Conservation (phyloP, 2,888 invertebrate species). For the Callimorpha dominula region DNA sequence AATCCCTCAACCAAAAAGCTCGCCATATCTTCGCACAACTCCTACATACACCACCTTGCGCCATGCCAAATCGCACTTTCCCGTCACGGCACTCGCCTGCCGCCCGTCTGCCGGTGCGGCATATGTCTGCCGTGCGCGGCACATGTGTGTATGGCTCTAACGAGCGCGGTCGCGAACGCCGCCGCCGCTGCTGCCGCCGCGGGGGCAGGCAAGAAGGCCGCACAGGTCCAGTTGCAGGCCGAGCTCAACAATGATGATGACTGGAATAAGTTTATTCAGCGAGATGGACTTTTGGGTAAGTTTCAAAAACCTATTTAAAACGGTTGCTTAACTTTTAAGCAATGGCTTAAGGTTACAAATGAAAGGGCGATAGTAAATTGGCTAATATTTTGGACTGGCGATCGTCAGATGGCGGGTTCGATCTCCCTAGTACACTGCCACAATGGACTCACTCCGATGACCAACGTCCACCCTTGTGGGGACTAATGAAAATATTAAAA, state of each 20-base stretch:
- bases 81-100: conserved; percentile 14
- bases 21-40: conserved; percentile 1
- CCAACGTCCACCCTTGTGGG: too few relatives aligned
- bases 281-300: conserved; percentile 92
- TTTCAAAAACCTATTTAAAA: conserved; percentile 18
- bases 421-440: too few relatives aligned
- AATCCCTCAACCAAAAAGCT: neutral
- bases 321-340: too few relatives aligned
- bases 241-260: conserved; percentile 95
- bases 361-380: too few relatives aligned
- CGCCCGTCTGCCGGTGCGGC: conserved; percentile 11
- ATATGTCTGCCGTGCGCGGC: conserved; percentile 33
- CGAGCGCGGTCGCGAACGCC: conserved; percentile 78
- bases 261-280: conserved; percentile 91
- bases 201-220: conserved; percentile 90
- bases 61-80: conserved; percentile 15
- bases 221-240: conserved; percentile 91
- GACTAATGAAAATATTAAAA: too few relatives aligned
- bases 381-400: too few relatives aligned
- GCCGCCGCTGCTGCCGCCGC: conserved; percentile 78
- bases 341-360: too few relatives aligned
- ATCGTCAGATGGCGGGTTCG: too few relatives aligned
- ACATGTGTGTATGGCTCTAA: conserved; percentile 72
- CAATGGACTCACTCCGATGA: too few relatives aligned
- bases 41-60: conserved; percentile 23